phyloP scores from a whole-genome alignment of 2,113 vertebrate species.

The Daboia siamensis region DNA sequence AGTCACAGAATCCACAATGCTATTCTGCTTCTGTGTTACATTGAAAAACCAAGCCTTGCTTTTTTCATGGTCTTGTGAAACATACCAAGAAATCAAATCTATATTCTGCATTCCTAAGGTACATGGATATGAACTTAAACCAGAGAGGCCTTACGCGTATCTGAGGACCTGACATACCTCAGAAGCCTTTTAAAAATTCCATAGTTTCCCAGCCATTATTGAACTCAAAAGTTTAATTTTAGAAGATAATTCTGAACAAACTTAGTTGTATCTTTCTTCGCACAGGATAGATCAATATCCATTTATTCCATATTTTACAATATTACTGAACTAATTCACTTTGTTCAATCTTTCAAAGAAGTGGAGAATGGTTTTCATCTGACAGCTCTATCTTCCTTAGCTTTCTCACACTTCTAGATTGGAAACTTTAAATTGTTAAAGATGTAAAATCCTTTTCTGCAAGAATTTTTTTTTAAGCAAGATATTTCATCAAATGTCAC shows the following conservation, averaged over 20 bases:
- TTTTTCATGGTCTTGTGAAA: background rate
- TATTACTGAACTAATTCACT: background rate
- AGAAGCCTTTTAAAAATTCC: background rate
- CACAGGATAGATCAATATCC: background rate
- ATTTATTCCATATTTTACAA: background rate
- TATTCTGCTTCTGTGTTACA: background rate
- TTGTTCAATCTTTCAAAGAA: background rate
- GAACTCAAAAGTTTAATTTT: background rate
- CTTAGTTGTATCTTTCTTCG: background rate
- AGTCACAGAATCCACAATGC: background rate
- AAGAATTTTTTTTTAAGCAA: background rate
- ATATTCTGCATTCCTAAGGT: background rate
- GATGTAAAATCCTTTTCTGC: background rate
- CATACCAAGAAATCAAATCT: background rate
- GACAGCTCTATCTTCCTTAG: background rate
- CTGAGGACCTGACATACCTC: background rate
- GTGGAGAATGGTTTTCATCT: background rate
- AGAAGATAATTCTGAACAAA: background rate
- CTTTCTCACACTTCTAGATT: background rate
- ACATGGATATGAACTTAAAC: background rate
- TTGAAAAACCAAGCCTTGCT: background rate
- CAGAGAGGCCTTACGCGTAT: background rate
- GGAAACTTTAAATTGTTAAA: background rate
- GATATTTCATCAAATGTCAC: background rate
- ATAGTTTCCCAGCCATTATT: background rate